A percentile compares a stretch with the other conserved stretches of the same genome.
phyloP scores from a whole-genome alignment of 2,797 vertebrate genomes.

The Ficedula albicollis region DNA sequence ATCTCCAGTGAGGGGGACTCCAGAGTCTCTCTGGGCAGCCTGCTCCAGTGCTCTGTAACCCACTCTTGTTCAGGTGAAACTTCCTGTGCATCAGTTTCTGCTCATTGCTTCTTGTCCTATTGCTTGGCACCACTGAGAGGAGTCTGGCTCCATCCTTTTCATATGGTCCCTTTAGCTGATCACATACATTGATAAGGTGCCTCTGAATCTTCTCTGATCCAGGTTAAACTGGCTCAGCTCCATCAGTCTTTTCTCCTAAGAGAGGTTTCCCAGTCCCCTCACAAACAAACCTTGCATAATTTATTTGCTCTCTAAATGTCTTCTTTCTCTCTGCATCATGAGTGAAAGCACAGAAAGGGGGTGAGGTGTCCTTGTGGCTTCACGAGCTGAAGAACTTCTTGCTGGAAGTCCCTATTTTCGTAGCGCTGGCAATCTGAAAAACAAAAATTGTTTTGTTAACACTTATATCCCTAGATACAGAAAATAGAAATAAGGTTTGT shows the following conservation, averaged over 20 bases:
- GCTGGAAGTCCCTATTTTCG: neutral
- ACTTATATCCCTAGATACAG: neutral
- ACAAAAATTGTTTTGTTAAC: conserved; percentile 47
- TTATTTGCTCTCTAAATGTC: neutral
- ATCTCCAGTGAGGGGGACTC: neutral
- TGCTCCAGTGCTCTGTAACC: neutral
- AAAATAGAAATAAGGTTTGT: neutral
- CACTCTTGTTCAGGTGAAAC: neutral
- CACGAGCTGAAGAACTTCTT: neutral
- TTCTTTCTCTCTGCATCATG: neutral
- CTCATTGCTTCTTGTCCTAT: neutral
- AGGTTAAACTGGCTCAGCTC: neutral
- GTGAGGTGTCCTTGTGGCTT: neutral
- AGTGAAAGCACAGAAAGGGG: neutral
- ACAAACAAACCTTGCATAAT: conserved; percentile 51
- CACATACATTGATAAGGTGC: neutral
- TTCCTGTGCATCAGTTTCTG: neutral
- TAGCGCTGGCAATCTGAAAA: conserved; percentile 23
- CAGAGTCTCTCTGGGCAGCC: neutral
- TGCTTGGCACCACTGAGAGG: neutral
- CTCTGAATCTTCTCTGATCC: neutral
- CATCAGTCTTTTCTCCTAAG: too few species aligned
- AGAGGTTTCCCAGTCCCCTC: neutral
- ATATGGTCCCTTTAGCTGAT: neutral
- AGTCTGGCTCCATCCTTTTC: neutral